Conservation (phyloP, 2,888 invertebrate genomes). For the Epinotia bilunana region DNA sequence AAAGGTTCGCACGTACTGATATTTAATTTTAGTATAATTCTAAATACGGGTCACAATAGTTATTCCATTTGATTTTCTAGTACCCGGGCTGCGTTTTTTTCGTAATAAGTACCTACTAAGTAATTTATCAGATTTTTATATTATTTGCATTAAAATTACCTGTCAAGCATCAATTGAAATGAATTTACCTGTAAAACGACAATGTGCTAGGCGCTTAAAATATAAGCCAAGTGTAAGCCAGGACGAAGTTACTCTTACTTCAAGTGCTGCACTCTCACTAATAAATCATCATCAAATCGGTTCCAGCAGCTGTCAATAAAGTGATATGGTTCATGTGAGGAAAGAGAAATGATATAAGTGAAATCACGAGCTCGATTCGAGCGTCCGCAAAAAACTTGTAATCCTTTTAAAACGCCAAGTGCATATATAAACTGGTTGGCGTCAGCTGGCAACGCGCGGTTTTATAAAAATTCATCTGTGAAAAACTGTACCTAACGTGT, state of each 20-base stretch:
- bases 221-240: not conserved
- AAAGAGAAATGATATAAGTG: not conserved
- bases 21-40: too few relatives aligned
- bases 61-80: too few relatives aligned
- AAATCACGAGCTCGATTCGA: constrained; percentile 6
- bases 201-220: not conserved
- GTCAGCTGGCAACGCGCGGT: constrained; percentile 30
- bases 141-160: too few relatives aligned
- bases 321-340: not conserved
- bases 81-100: too few relatives aligned
- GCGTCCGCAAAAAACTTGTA: constrained; percentile 1
- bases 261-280: not conserved
- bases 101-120: too few relatives aligned
- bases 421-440: constrained; percentile 8
- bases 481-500: constrained; percentile 26
- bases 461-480: constrained; percentile 26
- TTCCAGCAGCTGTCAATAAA: not conserved
- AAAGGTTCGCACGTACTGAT: too few relatives aligned
- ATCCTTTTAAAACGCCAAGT: constrained; percentile 23
- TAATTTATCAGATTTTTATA: too few relatives aligned
- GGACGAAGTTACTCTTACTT: not conserved
- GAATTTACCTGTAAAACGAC: not conserved
- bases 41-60: too few relatives aligned
- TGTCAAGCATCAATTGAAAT: not conserved
- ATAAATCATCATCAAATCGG: too few relatives aligned